A percentile compares a stretch with the other conserved stretches of the same genome.
Evolutionary conservation across 2,797 vertebrate genomes (phyloP).

Genomic region (Agapornis canus): DNA sequence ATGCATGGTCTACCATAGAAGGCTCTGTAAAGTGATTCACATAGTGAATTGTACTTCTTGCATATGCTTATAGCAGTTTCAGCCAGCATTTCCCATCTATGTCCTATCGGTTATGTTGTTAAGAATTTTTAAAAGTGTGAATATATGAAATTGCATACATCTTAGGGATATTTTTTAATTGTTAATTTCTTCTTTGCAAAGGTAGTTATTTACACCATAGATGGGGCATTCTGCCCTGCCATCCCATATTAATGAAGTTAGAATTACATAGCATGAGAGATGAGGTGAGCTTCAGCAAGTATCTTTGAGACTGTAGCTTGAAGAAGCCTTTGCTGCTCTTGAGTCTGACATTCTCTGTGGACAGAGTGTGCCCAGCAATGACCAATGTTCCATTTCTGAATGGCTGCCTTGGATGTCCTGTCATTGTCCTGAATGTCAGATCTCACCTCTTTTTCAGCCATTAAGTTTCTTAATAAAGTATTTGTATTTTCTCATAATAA

Average conservation of each 20-base stretch:
- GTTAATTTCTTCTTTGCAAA: neutral
- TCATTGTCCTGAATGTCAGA: neutral
- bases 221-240: neutral
- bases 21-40: neutral
- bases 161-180: neutral
- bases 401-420: neutral
- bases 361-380: neutral
- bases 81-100: neutral
- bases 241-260: neutral
- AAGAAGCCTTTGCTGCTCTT: neutral
- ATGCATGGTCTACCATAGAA: neutral
- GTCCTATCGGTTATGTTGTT: neutral
- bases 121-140: neutral
- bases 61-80: neutral
- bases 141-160: neutral
- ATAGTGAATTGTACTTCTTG: neutral
- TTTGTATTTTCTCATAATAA: neutral
- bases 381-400: neutral
- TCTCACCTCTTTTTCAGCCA: neutral
- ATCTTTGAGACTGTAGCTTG: neutral
- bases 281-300: neutral
- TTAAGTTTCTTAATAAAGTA: neutral
- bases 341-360: neutral
- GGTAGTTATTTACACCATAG: neutral
- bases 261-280: neutral